phyloP scores from a whole-genome alignment of 2,113 vertebrate genomes.

The Crotalus tigris region DNA sequence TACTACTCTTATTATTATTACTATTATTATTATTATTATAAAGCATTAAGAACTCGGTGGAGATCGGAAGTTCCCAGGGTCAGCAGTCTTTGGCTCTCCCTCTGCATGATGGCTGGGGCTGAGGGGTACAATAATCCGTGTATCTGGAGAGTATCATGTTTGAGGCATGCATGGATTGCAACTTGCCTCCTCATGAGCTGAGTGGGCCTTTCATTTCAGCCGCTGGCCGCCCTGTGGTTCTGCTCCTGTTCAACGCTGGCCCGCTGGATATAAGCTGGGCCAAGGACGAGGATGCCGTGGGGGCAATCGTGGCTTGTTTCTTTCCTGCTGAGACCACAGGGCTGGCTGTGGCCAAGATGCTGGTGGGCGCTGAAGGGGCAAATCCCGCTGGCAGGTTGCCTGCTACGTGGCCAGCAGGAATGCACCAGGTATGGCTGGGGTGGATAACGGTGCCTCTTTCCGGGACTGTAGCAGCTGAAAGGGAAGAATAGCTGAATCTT shows the following conservation, averaged over 20 bases:
- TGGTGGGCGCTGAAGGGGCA: conserved; percentile 42
- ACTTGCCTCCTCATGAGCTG: background rate
- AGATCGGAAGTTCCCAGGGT: background rate
- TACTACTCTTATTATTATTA: too few relatives aligned
- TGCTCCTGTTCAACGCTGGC: conserved; percentile 67
- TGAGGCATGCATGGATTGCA: background rate
- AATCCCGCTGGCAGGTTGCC: conserved; percentile 56
- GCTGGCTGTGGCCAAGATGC: conserved; percentile 52
- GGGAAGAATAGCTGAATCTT: background rate
- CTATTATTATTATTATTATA: too few relatives aligned
- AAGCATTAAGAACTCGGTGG: background rate
- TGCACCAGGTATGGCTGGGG: conserved; percentile 57
- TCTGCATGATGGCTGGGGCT: background rate
- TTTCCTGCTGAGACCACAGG: conserved; percentile 62
- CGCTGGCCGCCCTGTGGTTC: conserved; percentile 33
- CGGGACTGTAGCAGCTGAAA: background rate
- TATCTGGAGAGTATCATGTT: background rate
- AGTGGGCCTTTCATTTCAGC: conserved; percentile 34
- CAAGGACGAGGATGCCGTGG: conserved; percentile 2
- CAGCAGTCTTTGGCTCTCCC: background rate
- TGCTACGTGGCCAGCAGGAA: conserved; percentile 54
- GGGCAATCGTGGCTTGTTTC: conserved; percentile 65
- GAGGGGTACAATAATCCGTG: background rate
- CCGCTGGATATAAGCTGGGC: conserved; percentile 67
- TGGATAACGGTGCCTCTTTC: background rate